Percentiles rank a stretch among this genome's conserved stretches.
Conservation (phyloP, 1,140 invertebrate species). For the Orussus abietinus region DNA sequence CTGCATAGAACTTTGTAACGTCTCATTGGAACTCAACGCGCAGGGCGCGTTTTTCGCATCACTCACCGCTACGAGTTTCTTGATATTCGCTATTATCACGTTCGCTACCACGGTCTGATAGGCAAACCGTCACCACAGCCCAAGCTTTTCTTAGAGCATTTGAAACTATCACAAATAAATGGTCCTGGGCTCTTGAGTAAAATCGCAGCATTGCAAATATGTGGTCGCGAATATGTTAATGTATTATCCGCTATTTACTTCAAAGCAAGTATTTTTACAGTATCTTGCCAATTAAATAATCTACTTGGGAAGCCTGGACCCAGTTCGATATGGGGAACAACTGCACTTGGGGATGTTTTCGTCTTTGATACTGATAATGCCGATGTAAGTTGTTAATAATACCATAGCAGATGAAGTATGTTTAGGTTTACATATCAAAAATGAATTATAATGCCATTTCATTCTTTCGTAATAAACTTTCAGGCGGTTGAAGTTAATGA, state of each 20-base stretch:
- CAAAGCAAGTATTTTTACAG: conserved; percentile 27
- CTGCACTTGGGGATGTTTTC: conserved; percentile 74
- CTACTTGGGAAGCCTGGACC: conserved; percentile 64
- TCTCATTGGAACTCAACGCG: too few species aligned
- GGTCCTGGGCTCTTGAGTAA: too few species aligned
- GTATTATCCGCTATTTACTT: neutral
- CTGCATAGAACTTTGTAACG: too few species aligned
- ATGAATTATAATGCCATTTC: conserved; percentile 1
- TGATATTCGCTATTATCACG: too few species aligned
- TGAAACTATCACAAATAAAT: too few species aligned
- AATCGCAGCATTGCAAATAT: too few species aligned
- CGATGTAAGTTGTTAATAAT: conserved; percentile 40
- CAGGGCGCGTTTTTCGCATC: too few species aligned
- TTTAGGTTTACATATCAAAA: conserved; percentile 2
- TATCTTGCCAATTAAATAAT: conserved; percentile 69
- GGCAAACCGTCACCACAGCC: too few species aligned
- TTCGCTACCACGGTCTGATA: too few species aligned
- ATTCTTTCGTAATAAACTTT: conserved; percentile 5
- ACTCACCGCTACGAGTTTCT: too few species aligned
- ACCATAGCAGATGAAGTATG: neutral
- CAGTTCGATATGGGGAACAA: conserved; percentile 74
- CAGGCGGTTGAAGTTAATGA: conserved; percentile 44
- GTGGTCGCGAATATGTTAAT: conserved; percentile 4
- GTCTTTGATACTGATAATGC: conserved; percentile 67
- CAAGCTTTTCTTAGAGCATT: too few species aligned